These are phyloP conservation scores for Sphecodes monilicornis DNA, from an alignment of 2,888 invertebrate genomes.

Conservation along the genomic window DNA sequence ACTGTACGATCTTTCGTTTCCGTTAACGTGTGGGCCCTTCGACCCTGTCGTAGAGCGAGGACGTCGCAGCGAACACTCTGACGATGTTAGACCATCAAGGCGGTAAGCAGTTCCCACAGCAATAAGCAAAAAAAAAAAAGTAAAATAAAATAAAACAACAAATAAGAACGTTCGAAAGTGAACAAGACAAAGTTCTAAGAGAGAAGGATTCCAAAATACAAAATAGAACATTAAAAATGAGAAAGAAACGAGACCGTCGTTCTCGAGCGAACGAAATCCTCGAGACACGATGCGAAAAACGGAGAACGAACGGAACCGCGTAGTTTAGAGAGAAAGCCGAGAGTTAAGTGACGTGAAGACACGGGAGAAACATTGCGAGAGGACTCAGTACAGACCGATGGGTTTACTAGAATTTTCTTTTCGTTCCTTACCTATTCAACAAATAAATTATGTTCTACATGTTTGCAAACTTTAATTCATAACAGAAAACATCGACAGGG, in stretches of 20 bases:
- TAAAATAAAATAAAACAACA: conserved; percentile 9
- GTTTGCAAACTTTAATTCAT: background rate
- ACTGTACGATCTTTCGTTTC: conserved; percentile 80
- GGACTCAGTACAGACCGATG: background rate
- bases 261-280: background rate
- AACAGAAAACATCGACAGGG: background rate
- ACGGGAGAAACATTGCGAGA: conserved; percentile 10
- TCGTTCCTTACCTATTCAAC: background rate
- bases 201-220: background rate
- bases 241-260: background rate
- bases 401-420: background rate
- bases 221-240: background rate
- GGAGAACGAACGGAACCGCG: conserved; percentile 1
- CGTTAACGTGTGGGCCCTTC: conserved; percentile 76
- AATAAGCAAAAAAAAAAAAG: conserved; percentile 50
- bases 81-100: conserved; percentile 96
- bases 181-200: conserved; percentile 1
- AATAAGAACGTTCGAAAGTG: background rate
- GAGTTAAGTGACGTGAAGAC: conserved; percentile 40
- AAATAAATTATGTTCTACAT: background rate
- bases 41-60: conserved; percentile 93
- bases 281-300: conserved; percentile 4
- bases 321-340: conserved; percentile 9
- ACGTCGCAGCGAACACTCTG: conserved; percentile 95
- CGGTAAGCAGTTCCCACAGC: conserved; percentile 90